Evolutionary conservation across 2,797 vertebrate species (phyloP).

Genomic region (Pelobates cultripes): DNA sequence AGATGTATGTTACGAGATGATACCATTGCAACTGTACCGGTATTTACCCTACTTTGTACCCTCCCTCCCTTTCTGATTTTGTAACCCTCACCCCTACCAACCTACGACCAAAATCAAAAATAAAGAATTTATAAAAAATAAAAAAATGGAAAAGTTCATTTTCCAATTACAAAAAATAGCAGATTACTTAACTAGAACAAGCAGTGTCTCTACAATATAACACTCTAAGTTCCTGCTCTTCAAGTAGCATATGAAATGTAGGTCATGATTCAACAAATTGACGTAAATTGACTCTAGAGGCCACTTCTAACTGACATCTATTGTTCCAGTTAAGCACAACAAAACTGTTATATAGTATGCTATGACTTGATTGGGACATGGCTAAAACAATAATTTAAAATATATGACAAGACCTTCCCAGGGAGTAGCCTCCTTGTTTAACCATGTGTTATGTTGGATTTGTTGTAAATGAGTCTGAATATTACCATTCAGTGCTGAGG

Average conservation of each 20-base stretch:
- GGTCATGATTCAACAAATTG: slow-evolving; percentile 45
- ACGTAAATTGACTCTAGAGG: slow-evolving; percentile 43
- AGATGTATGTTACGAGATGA: too few species aligned
- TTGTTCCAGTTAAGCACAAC: slow-evolving; percentile 36
- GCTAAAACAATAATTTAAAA: slow-evolving; percentile 24
- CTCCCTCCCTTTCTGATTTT: too few species aligned
- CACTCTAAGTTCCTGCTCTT: slow-evolving; percentile 31
- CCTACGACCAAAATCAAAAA: too few species aligned
- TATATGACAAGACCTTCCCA: slow-evolving; percentile 22
- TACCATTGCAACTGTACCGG: too few species aligned
- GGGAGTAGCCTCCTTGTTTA: neutral
- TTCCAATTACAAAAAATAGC: neutral
- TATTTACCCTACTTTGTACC: too few species aligned
- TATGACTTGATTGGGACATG: slow-evolving; percentile 22
- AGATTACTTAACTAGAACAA: slow-evolving; percentile 7
- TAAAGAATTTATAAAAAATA: too few species aligned
- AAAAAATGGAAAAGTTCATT: neutral
- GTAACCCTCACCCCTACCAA: too few species aligned
- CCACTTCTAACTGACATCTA: slow-evolving; percentile 35
- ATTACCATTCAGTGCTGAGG: neutral
- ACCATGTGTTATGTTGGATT: neutral
- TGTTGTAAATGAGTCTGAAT: slow-evolving; percentile 15
- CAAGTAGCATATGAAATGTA: slow-evolving; percentile 39
- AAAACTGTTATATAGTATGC: slow-evolving; percentile 21
- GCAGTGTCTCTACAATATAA: slow-evolving; percentile 14